A percentile compares a stretch with the other conserved stretches of the same genome.
Evolutionary conservation across 1,140 invertebrate genomes (phyloP).

Genomic region (Eriocheir sinensis): DNA sequence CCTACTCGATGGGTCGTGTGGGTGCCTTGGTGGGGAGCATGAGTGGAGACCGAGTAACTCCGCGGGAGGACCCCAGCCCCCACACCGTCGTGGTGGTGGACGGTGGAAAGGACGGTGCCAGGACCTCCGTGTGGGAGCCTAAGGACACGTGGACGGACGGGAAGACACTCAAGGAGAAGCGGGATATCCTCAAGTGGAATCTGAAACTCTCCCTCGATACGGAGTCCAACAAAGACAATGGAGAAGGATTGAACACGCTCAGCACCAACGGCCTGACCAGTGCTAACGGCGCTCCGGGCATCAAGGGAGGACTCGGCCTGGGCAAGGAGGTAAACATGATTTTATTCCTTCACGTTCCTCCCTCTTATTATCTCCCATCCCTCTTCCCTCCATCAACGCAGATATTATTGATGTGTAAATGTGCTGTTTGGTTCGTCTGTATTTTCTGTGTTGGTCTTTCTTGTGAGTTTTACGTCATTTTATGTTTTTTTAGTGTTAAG

Average conservation of each 20-base stretch:
- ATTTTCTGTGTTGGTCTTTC: background rate
- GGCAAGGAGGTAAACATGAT: conserved; percentile 79
- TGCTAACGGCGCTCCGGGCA: conserved; percentile 78
- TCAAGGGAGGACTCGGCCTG: conserved; percentile 70
- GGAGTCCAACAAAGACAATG: conserved; percentile 77
- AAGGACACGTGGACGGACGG: conserved; percentile 79
- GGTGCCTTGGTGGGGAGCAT: conserved; percentile 79
- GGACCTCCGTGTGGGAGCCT: conserved; percentile 79
- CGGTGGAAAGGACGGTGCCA: conserved; percentile 77
- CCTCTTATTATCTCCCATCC: background rate
- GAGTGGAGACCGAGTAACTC: conserved; percentile 79
- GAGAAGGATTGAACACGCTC: conserved; percentile 76
- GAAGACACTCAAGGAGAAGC: conserved; percentile 76
- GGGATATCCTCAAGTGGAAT: conserved; percentile 78
- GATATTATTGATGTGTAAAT: background rate
- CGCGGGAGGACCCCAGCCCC: conserved; percentile 78
- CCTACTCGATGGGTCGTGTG: conserved; percentile 79
- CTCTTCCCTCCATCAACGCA: background rate
- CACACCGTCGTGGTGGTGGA: conserved; percentile 78
- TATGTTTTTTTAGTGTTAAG: too few relatives aligned
- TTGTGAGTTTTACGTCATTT: background rate
- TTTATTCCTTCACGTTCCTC: background rate
- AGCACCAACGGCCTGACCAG: conserved; percentile 79
- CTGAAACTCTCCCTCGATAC: conserved; percentile 79
- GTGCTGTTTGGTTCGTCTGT: background rate